Conservation (phyloP, 2,797 vertebrate genomes). For the Falco biarmicus region DNA sequence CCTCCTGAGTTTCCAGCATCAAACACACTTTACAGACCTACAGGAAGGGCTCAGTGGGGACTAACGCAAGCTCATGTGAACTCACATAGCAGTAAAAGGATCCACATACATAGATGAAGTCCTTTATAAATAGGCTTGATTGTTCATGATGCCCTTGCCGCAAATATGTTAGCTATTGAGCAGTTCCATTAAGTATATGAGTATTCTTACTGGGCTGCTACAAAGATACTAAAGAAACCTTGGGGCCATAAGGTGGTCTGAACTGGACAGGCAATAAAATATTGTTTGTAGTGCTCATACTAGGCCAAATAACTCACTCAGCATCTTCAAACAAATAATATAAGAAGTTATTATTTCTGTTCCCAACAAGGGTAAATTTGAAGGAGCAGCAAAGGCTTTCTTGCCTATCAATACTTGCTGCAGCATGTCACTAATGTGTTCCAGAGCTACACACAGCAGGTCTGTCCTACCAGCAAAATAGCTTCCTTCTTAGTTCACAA, state of each 20-base stretch:
- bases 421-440: background rate
- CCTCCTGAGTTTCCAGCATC: background rate
- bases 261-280: background rate
- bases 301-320: background rate
- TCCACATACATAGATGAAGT: background rate
- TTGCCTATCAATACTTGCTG: background rate
- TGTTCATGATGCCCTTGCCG: background rate
- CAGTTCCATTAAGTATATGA: background rate
- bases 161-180: background rate
- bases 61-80: background rate
- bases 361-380: background rate
- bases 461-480: background rate
- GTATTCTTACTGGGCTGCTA: background rate
- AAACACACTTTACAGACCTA: background rate
- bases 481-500: background rate
- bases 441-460: background rate
- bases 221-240: background rate
- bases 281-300: background rate
- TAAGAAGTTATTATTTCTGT: background rate
- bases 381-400: background rate
- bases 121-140: background rate
- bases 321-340: background rate
- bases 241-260: background rate
- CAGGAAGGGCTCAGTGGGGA: background rate
- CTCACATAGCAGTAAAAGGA: background rate